These are phyloP conservation scores for Trichopoda pennipes DNA, from an alignment of 2,888 invertebrate species.

Conservation along the genomic window DNA sequence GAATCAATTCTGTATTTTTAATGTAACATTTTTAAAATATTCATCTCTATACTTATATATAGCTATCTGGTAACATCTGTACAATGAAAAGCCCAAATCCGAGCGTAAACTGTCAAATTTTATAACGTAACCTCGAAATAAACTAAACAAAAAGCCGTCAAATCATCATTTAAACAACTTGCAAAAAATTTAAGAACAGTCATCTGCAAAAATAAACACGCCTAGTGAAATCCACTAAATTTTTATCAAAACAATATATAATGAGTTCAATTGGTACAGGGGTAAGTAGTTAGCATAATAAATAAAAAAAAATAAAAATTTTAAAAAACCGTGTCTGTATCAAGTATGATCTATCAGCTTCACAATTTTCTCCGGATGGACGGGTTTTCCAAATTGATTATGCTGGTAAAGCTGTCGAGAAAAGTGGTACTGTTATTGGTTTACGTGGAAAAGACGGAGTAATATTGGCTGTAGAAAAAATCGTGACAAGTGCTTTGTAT, in stretches of 20 bases:
- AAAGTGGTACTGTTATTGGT: constrained; percentile 97
- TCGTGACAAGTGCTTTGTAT: constrained; percentile 95
- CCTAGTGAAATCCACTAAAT: background rate
- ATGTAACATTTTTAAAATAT: too few relatives aligned
- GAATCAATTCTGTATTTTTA: too few relatives aligned
- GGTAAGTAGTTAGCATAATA: constrained; percentile 83
- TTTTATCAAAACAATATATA: constrained; percentile 72
- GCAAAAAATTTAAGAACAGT: constrained; percentile 35
- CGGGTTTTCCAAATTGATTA: constrained; percentile 99
- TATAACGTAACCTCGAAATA: constrained; percentile 69
- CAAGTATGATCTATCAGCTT: constrained; percentile 99
- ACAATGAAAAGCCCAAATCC: constrained; percentile 73
- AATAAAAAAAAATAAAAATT: background rate
- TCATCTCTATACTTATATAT: too few relatives aligned
- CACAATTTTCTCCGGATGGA: constrained; percentile 99
- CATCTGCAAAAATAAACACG: constrained; percentile 29
- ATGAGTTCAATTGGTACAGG: constrained; percentile 99
- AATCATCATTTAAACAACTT: constrained; percentile 75
- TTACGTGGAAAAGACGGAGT: constrained; percentile 97
- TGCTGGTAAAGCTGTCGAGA: constrained; percentile 99
- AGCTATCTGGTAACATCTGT: constrained; percentile 1
- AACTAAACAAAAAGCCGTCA: constrained; percentile 78
- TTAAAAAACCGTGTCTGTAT: constrained; percentile 75
- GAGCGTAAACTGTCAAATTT: constrained; percentile 67
- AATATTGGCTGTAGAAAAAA: constrained; percentile 98